Evolutionary conservation across 2,888 invertebrate genomes (phyloP).

Genomic region (Chrysopilus asiliformis): DNA sequence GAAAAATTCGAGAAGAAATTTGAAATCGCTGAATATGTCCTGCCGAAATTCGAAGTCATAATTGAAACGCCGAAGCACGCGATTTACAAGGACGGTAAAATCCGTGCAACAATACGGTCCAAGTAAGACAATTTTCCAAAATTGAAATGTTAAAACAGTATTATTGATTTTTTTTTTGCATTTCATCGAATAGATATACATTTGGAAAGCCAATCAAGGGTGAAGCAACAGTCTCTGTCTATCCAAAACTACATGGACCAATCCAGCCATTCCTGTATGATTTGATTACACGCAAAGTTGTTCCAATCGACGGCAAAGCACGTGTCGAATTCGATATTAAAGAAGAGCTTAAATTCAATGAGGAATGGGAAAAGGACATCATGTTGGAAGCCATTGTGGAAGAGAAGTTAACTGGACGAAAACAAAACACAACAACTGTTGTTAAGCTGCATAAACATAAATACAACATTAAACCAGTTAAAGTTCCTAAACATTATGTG

Average conservation of each 20-base stretch:
- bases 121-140: conserved; percentile 40
- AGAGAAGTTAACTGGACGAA: conserved; percentile 69
- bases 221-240: conserved; percentile 66
- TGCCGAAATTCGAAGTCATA: conserved; percentile 85
- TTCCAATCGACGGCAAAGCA: conserved; percentile 48
- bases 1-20: conserved; percentile 30
- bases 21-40: conserved; percentile 78
- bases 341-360: conserved; percentile 29
- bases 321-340: conserved; percentile 65
- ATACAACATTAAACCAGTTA: conserved; percentile 61
- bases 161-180: neutral
- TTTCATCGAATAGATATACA: conserved; percentile 47
- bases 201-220: conserved; percentile 80
- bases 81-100: conserved; percentile 64
- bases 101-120: conserved; percentile 67
- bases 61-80: conserved; percentile 71
- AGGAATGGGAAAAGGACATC: conserved; percentile 50
- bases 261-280: conserved; percentile 33
- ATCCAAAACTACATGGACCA: conserved; percentile 54
- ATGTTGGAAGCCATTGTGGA: conserved; percentile 79
- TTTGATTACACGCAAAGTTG: conserved; percentile 49
- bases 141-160: neutral
- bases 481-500: conserved; percentile 76
- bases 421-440: conserved; percentile 63
- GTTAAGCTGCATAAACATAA: conserved; percentile 64